Percentiles rank a stretch among this genome's conserved stretches.
These are phyloP conservation scores for Halcyon smyrnensis DNA, from an alignment of 2,797 vertebrate genomes.

Conservation along the genomic window DNA sequence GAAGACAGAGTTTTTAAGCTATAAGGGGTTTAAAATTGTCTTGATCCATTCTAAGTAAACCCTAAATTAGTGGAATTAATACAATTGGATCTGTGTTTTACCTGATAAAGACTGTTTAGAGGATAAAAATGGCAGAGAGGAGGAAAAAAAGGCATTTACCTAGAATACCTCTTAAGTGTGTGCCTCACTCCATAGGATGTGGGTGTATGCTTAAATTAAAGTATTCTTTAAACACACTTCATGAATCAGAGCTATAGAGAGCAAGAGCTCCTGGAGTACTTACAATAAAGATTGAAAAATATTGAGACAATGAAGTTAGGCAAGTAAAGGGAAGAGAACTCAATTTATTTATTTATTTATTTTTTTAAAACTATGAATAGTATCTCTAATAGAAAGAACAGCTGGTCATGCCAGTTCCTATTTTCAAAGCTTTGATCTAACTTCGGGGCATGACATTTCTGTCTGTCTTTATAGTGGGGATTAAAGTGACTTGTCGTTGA, in stretches of 20 bases:
- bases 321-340: background rate
- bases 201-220: background rate
- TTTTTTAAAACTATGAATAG: background rate
- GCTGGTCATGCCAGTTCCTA: background rate
- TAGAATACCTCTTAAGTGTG: background rate
- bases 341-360: background rate
- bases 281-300: background rate
- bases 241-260: background rate
- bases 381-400: background rate
- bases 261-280: background rate
- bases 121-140: background rate
- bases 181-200: background rate
- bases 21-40: background rate
- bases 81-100: background rate
- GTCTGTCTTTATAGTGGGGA: background rate
- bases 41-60: background rate
- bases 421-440: constrained; percentile 5
- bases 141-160: background rate
- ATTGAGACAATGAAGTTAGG: background rate
- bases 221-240: background rate
- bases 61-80: constrained; percentile 8
- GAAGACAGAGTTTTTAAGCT: background rate
- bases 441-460: background rate
- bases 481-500: background rate
- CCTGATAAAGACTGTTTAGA: background rate